Base-by-base conservation (phyloP, 2,888 invertebrate species). In the Steinernema scapterisci region DNA sequence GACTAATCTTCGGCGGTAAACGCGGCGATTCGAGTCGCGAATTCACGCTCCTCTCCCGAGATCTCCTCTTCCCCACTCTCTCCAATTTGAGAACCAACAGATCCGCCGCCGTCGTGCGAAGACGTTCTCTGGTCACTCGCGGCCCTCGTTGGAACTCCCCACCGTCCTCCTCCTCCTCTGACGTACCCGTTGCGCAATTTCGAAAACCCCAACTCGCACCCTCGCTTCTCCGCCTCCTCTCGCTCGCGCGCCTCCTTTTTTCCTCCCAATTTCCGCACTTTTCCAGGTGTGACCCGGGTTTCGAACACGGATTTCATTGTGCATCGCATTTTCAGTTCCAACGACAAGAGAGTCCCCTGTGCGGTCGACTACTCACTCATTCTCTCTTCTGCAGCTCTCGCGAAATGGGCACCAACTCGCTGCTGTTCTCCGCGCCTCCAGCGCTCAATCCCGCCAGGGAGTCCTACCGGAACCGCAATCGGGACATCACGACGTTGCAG, bases 101-200 rank as follows among this genome's bases (percentile, higher is more conserved):
- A 63, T 25, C 31, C 6, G 23, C 21, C 25, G 19, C 51, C 21
- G 25, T 23, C 25, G 54, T 44, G 7, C 48, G 48, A n/a, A 2
- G 19, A 48, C 19, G 13, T n/a, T 16, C 48, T n/a, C n/a, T n/a
- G 48, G 48, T 48, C 31, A 31, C 63, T 25, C 27, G 16, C 23
- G 25, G 5, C 54, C 63, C 63, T 27, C 25, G 54, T 54, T 6
- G 6, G 51, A 7, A 16, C 7, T 44, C 51, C 21, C 54, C 25
- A 21, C 25, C 25, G 54, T 25, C 54, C 63, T 48, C 48, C n/a
- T 19, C n/a, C 48, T 16, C 13, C 16, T 1, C 63, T 38, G 16
- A 31, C 63, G 63, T 63, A 21, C 23, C 7, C 63, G 38, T 63
- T 63, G 63, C 31, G 63, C 25, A 63, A 63, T 63, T 31, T 31